Base-by-base conservation (phyloP, 2,888 invertebrate genomes). In the Cephus pulcher region DNA sequence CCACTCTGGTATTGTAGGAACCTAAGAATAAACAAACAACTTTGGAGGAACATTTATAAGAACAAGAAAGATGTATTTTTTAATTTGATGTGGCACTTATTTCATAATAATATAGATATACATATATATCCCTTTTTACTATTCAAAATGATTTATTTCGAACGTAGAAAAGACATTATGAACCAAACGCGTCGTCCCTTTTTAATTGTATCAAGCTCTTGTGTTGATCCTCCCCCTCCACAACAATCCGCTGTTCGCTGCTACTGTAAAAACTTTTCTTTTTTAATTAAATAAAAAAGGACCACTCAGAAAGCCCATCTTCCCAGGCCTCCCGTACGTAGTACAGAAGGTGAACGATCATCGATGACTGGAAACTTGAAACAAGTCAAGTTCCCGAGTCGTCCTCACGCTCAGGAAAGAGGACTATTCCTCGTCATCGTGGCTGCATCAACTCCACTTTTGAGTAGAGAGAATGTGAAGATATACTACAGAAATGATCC, bases 401-500 rank as follows among this genome's bases (percentile, higher is more conserved):
- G 78, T 86, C 82, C 91, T 91, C 90, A 91, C 90, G 90, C 89
- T 91, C 90, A 90, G 74, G 40, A 40, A 75, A 70, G 77, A 78
- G 91, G 92, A 92, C 93, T 93, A 88, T 86, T 75, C 69, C 93
- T 94, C 94, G 84, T 94, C 94, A 93, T 93, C 94, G 92, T 93
- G 93, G 94, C 89, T 93, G 90, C 89, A 87, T 89, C 86, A 80
- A 91, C 93, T 93, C 93, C 90, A 91, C 87, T 83, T 86, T 93
- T 91, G 91, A 91, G 90, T 92, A 91, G 89, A 93, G 92, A 93
- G 92, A 90, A 90, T 91, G 91, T 89, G 93, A 93, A 94, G 93
- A 94, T 93, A 91, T 92, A 94, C 94, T 94, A 93, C 94, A 94
- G 94, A 94, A 94, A 94, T 94, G 94, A 94, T 94, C 94, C 94